Percentiles rank a stretch among this genome's conserved stretches.
These are phyloP conservation scores for Geotrypetes seraphini DNA, from an alignment of 2,797 vertebrate species.

Conservation along the genomic window DNA sequence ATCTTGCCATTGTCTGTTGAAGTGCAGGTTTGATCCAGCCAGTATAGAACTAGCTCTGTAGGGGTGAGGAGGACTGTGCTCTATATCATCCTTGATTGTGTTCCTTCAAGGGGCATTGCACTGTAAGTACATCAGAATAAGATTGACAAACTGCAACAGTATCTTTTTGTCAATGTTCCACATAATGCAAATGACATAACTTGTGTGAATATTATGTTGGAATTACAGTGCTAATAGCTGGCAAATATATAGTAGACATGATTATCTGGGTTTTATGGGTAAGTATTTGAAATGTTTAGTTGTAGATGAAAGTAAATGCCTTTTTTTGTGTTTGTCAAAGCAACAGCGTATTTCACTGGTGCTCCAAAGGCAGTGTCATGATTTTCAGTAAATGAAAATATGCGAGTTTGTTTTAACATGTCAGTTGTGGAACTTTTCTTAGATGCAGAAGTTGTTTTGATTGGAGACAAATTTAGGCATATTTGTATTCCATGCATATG, in stretches of 20 bases:
- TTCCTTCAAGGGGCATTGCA: constrained; percentile 84
- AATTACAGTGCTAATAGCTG: constrained; percentile 64
- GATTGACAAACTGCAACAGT: constrained; percentile 70
- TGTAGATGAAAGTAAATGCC: constrained; percentile 56
- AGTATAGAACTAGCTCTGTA: constrained; percentile 86
- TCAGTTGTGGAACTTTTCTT: constrained; percentile 44
- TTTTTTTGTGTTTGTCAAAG: constrained; percentile 43
- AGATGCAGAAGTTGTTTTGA: constrained; percentile 45
- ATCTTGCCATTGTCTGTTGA: constrained; percentile 85
- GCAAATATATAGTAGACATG: constrained; percentile 41
- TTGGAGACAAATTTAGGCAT: constrained; percentile 31
- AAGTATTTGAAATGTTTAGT: constrained; percentile 62
- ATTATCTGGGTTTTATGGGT: constrained; percentile 55
- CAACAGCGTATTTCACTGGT: constrained; percentile 38
- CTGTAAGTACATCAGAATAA: constrained; percentile 97
- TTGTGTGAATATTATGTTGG: constrained; percentile 67
- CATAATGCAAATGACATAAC: constrained; percentile 63
- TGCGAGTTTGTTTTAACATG: constrained; percentile 45
- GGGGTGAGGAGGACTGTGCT: constrained; percentile 86
- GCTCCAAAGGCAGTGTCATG: constrained; percentile 33
- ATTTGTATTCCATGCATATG: constrained; percentile 42
- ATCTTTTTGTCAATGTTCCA: constrained; percentile 69
- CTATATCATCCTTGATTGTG: constrained; percentile 85
- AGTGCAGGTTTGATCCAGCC: constrained; percentile 80
- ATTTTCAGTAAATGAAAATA: constrained; percentile 41